Base-by-base conservation (phyloP, 2,797 vertebrate species). In the Girardinus metallicus region DNA sequence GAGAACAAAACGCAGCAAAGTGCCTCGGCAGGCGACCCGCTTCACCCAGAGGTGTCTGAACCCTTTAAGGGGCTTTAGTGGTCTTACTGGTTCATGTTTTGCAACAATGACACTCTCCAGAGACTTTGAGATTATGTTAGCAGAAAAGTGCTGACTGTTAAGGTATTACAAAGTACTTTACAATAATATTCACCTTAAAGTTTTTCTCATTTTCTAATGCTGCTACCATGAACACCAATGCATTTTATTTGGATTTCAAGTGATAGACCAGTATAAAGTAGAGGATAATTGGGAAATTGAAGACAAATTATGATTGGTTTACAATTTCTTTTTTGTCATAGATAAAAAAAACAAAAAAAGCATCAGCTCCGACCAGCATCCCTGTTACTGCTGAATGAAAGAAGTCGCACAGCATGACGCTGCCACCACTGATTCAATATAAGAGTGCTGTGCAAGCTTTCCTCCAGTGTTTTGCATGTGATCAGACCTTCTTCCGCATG, bases 61-160 rank as follows among this genome's bases (percentile, higher is more conserved):
- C 16, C 76, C 36, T 73, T 31, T 26, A 68, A 60, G 31, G 49
- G 39, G 64, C 80, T 83, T 44, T 23, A 80, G 15, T 51, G 8
- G 4, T 77, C 39, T 31, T 18, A 72, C 70, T 39, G n/a, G n/a
- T 80, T 55, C 36, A 44, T 36, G 8, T 66, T 43, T 2, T 10
- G 70, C 13, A 77, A 36, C 49, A 68, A 75, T 4, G 39, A 13
- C 18, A 15, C 26, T n/a, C 15, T 76, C 47, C 43, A 49, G 26
- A 64, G 10, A 60, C 57, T 34, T 49, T 2, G 66, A 46, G 44
- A 18, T 44, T 16, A 80, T 29, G n/a, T 9, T 10, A 71, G 5
- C 3, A 39, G 36, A 29, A 43, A 74, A 83, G 81, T 83, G 47
- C 78, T 73, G 31, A 82, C 81, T 76, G 79, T 85, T 23, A 66